Conservation (phyloP, 2,888 invertebrate genomes). For the Brachyopa scutellaris region DNA sequence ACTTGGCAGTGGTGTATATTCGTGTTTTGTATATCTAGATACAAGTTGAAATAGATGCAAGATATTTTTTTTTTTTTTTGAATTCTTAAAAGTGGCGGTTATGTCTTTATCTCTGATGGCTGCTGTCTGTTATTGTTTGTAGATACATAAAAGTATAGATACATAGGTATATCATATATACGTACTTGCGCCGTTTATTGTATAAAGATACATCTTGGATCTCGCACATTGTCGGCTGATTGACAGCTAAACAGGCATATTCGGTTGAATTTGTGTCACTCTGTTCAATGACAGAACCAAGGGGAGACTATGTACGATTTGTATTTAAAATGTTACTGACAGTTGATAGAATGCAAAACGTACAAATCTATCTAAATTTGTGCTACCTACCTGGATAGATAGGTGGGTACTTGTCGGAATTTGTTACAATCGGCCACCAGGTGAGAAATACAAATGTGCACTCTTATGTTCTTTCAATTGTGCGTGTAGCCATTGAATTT, state of each 20-base stretch:
- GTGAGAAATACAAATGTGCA: neutral
- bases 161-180: too few relatives aligned
- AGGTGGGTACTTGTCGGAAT: slow-evolving; percentile 9
- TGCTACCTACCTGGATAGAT: slow-evolving; percentile 1
- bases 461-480: neutral
- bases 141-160: too few relatives aligned
- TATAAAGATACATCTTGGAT: slow-evolving; percentile 42
- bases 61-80: slow-evolving; percentile 29
- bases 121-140: slow-evolving; percentile 36
- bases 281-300: slow-evolving; percentile 17
- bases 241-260: slow-evolving; percentile 45
- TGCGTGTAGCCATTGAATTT: neutral
- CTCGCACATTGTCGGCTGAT: slow-evolving; percentile 44
- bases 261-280: slow-evolving; percentile 54
- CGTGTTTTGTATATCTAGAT: too few relatives aligned
- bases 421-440: slow-evolving; percentile 12
- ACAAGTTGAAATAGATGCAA: slow-evolving; percentile 17
- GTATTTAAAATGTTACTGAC: slow-evolving; percentile 33
- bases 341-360: slow-evolving; percentile 29
- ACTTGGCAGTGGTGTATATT: slow-evolving; percentile 47
- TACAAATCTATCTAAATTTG: slow-evolving; percentile 8
- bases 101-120: slow-evolving; percentile 49
- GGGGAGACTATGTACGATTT: slow-evolving; percentile 10
- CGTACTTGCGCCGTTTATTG: slow-evolving; percentile 14
- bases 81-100: slow-evolving; percentile 49